A percentile compares a stretch with the other conserved stretches of the same genome.
These are phyloP conservation scores for Dermolepida albohirtum DNA, from an alignment of 2,888 invertebrate genomes.

Conservation along the genomic window DNA sequence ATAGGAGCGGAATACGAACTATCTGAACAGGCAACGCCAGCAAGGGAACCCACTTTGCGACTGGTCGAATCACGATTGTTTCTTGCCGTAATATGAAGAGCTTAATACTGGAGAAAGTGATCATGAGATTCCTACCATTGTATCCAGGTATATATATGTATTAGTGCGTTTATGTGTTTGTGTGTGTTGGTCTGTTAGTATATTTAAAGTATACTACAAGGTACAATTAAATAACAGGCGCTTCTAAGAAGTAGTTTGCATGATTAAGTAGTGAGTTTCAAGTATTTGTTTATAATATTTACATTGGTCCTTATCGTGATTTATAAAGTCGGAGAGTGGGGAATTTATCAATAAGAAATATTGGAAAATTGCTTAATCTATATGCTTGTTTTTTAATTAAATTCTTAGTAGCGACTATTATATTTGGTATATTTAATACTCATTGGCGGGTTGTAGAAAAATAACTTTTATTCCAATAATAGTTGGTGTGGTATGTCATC, in stretches of 20 bases:
- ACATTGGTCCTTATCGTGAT: neutral
- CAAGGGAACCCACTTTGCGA: conserved; percentile 47
- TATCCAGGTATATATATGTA: conserved; percentile 18
- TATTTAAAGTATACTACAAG: conserved; percentile 1
- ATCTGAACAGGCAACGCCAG: conserved; percentile 20
- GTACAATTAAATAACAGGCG: conserved; percentile 6
- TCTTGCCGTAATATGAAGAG: conserved; percentile 51
- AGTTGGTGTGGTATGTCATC: no score
- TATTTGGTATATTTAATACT: no score
- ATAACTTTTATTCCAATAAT: no score
- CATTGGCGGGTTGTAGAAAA: no score
- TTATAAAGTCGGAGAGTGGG: no score
- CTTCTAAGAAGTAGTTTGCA: conserved; percentile 5
- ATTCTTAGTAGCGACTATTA: no score
- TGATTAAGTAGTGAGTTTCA: neutral
- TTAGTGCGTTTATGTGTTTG: neutral
- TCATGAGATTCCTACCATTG: conserved; percentile 45
- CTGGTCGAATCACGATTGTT: conserved; percentile 46
- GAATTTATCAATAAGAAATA: no score
- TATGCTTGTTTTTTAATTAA: no score
- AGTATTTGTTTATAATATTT: neutral
- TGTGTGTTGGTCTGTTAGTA: conserved; percentile 1
- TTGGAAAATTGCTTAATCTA: no score
- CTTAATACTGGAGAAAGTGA: conserved; percentile 51
- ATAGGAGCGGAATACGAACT: conserved; percentile 10